These are phyloP conservation scores for Semotilus atromaculatus DNA, from an alignment of 2,797 vertebrate genomes.

Conservation along the genomic window DNA sequence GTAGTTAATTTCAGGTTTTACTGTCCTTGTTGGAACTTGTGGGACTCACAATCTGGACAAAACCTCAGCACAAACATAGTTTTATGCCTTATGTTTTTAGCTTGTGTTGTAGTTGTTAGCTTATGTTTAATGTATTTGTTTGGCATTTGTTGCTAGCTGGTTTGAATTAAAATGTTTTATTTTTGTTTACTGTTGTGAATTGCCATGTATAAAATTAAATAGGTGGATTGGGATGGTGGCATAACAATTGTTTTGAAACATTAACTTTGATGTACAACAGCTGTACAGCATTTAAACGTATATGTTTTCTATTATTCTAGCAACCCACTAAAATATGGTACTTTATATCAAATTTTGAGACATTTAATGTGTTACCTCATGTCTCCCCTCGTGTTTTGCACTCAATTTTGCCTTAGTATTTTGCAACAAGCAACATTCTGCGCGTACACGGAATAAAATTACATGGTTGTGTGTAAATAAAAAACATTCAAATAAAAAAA, in stretches of 20 bases:
- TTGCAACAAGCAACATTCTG: no score
- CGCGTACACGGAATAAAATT: not conserved
- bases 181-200: not conserved
- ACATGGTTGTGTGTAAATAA: not conserved
- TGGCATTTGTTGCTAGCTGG: not conserved
- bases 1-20: conserved; percentile 1
- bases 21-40: not conserved
- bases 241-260: not conserved
- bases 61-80: not conserved
- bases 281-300: not conserved
- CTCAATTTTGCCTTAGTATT: not conserved
- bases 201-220: not conserved
- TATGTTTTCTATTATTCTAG: not conserved
- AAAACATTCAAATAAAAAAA: not conserved
- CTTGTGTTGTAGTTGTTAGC: not conserved
- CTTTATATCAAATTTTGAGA: not conserved
- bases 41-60: not conserved
- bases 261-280: not conserved
- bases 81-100: not conserved
- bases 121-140: conserved; percentile 1
- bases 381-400: not conserved
- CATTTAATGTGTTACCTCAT: not conserved
- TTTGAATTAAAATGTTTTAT: not conserved
- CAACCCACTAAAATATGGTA: not conserved
- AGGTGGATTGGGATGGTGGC: not conserved